Conservation (phyloP, 2,797 vertebrate genomes). For the Poliocrania exsul region DNA sequence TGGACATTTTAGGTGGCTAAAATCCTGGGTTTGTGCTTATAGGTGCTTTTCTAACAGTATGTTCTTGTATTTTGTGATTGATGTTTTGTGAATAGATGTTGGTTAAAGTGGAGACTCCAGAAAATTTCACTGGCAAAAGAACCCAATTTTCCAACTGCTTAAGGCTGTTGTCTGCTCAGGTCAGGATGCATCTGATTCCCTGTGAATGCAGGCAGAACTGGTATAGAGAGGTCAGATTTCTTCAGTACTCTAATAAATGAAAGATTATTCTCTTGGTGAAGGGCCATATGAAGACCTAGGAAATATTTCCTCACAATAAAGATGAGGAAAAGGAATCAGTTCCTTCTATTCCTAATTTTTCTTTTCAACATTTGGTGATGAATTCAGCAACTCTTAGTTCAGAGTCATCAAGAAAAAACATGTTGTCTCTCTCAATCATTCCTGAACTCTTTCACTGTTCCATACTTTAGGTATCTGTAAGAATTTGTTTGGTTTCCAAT, state of each 20-base stretch:
- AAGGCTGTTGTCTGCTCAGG: not conserved
- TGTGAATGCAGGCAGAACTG: not conserved
- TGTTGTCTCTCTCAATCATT: not conserved
- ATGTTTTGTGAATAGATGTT: not conserved
- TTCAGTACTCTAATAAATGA: not conserved
- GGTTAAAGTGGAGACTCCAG: not conserved
- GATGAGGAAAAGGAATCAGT: not conserved
- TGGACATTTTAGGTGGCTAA: not conserved
- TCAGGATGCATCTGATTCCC: not conserved
- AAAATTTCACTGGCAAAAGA: not conserved
- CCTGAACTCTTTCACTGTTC: not conserved
- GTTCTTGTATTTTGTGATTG: not conserved
- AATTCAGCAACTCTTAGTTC: not conserved
- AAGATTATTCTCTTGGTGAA: not conserved
- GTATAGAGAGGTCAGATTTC: not conserved
- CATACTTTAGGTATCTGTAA: not conserved
- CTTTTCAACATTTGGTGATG: not conserved
- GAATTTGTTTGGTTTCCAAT: conserved; percentile 32
- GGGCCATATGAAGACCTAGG: not conserved
- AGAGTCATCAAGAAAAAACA: not conserved
- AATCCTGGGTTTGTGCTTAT: not conserved
- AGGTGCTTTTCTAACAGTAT: not conserved
- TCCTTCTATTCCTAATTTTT: not conserved
- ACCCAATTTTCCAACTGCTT: not conserved
- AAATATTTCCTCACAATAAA: not conserved